These are phyloP conservation scores for Aplodontia rufa DNA, from an alignment of 2,113 vertebrate genomes.

Conservation along the genomic window DNA sequence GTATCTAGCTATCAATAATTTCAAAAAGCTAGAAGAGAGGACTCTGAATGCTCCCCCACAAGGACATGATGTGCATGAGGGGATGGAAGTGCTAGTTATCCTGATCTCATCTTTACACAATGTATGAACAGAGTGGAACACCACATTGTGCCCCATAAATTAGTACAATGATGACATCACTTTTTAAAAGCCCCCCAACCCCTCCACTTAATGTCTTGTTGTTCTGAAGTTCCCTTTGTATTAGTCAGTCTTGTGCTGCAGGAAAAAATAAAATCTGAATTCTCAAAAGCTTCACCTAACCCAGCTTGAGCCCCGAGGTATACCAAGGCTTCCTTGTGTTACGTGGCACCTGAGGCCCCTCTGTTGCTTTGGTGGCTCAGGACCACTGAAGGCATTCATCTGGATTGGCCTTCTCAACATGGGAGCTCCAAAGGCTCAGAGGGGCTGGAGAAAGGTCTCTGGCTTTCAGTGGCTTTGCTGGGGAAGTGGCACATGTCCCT, in stretches of 20 bases:
- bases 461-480: background rate
- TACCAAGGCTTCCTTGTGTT: fast-evolving
- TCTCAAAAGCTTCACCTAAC: background rate
- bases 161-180: too few relatives aligned
- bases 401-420: background rate
- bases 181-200: background rate
- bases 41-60: background rate
- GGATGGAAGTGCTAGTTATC: too few relatives aligned
- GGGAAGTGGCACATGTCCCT: fast-evolving
- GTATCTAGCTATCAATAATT: background rate
- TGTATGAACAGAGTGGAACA: background rate
- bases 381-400: too few relatives aligned
- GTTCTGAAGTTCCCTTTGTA: background rate
- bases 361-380: background rate
- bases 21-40: background rate
- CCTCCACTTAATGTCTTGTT: background rate
- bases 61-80: too few relatives aligned
- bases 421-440: too few relatives aligned
- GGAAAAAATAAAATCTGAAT: background rate
- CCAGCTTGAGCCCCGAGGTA: background rate
- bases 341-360: too few relatives aligned
- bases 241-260: background rate
- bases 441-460: background rate
- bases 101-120: background rate
- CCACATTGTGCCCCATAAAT: too few relatives aligned